Evolutionary conservation across 2,113 vertebrate species (phyloP), one percentile per base, ranked within the genome.

Genomic region (Astur gentilis): DNA sequence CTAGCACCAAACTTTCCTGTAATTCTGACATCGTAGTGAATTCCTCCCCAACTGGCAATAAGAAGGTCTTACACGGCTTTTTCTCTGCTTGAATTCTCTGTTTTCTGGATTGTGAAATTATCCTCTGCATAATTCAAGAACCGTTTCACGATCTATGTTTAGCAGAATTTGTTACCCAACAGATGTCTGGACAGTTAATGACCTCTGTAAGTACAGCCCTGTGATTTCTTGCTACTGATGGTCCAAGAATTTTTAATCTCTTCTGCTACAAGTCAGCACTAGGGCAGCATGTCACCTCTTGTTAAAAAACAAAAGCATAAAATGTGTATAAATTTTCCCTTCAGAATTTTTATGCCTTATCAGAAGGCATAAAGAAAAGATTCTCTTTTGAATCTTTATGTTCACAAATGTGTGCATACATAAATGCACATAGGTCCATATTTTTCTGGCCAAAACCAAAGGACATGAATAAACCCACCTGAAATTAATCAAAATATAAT

Each of bases 21-120:
- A 66, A 83, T 85, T 95, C 81, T 89, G 69, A 85, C 49, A 45
- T 42, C 1, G 2, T 54, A 45, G 62, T 62, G 20, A 93, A 91
- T 94, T 91, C 66, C 38, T 93, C 95, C 89, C 84, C 36, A 78
- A 8, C 45, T 90, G 75, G 32, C 84, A 94, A 58, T 87, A 95
- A 45, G 65, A 78, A 83, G 70, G 73, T 88, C 78, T 91, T 91
- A 76, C 82, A 93, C 2, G 42, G 61, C 70, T 84, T 93, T 95
- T 94, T 88, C 91, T 93, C 67, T 91, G 89, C 94, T 94, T 95
- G 78, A 95, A 80, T 94, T 95, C 62, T 93, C 89, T 94, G 84
- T 86, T 97, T 97, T 93, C 91, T 96, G 87, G 75, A 96, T 97
- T 93, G 93, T 96, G 79, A 96, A 96, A 96, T 94, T 94, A 83